Conservation (phyloP, 2,113 vertebrate genomes). For the Equus przewalskii region DNA sequence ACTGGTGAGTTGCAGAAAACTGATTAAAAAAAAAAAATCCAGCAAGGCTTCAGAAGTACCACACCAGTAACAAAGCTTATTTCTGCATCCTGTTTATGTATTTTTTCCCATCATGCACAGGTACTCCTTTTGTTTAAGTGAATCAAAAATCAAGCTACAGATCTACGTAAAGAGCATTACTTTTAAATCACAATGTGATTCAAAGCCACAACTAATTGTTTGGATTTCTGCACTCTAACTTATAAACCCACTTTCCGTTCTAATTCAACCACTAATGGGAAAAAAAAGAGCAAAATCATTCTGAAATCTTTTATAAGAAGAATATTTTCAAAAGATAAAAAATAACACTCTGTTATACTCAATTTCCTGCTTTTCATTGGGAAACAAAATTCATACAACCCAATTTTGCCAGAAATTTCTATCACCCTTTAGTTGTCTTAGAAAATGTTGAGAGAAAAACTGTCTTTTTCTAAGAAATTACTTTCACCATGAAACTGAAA, state of each 20-base stretch:
- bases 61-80: not conserved
- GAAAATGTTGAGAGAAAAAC: not conserved
- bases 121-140: constrained; percentile 13
- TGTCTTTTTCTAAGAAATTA: constrained; percentile 13
- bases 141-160: constrained; percentile 5
- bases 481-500: constrained; percentile 4
- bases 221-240: not conserved
- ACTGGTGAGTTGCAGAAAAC: constrained; percentile 16
- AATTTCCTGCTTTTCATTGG: not conserved
- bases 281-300: not conserved
- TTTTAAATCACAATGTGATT: not conserved
- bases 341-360: not conserved
- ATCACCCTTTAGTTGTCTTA: not conserved
- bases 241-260: not conserved
- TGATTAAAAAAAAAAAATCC: not conserved
- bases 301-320: not conserved
- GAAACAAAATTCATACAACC: not conserved
- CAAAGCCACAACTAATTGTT: not conserved
- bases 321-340: not conserved
- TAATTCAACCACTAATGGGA: not conserved
- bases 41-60: constrained; percentile 29
- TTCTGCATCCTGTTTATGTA: constrained; percentile 13
- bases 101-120: not conserved
- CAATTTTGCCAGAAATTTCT: not conserved
- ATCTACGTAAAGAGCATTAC: not conserved